Evolutionary conservation across 64 coral and sea anemone species (phyloP).

Genomic region (Pachyseris speciosa): DNA sequence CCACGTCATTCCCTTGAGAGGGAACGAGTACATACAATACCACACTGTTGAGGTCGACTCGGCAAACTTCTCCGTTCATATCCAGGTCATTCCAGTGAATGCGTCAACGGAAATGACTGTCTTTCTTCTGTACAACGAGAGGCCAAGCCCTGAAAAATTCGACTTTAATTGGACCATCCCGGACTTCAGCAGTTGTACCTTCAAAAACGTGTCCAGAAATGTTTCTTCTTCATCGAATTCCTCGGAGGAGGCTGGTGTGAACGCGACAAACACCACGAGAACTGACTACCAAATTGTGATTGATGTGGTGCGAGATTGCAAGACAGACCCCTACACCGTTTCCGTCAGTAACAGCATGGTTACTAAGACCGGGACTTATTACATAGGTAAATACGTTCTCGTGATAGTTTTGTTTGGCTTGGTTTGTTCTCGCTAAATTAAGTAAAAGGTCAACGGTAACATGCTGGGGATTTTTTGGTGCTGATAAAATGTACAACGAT

Average conservation of each 20-base stretch:
- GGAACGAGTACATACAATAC: constrained; percentile 58
- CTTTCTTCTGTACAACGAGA: constrained; percentile 42
- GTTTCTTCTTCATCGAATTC: constrained; percentile 2
- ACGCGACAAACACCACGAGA: background rate
- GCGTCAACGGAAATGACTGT: constrained; percentile 14
- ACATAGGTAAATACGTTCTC: constrained; percentile 36
- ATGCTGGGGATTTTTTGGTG: no score
- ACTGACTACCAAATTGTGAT: background rate
- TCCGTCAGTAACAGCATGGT: constrained; percentile 60
- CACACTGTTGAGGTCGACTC: constrained; percentile 54
- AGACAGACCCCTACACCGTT: constrained; percentile 61
- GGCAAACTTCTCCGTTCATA: constrained; percentile 55
- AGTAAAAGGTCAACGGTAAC: no score
- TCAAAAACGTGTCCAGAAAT: constrained; percentile 22
- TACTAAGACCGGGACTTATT: constrained; percentile 53
- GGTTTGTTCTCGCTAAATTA: no score
- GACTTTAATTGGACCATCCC: constrained; percentile 84
- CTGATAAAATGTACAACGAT: no score
- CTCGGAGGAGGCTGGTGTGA: background rate
- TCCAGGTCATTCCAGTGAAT: constrained; percentile 69
- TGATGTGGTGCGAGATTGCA: constrained; percentile 55
- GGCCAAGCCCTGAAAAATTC: constrained; percentile 53
- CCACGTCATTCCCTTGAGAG: constrained; percentile 25
- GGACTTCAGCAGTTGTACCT: constrained; percentile 62
- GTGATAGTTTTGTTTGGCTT: background rate